A percentile compares a stretch with the other conserved stretches of the same genome.
phyloP scores from a whole-genome alignment of 2,797 vertebrate species.

The Halcyon chelicuti region DNA sequence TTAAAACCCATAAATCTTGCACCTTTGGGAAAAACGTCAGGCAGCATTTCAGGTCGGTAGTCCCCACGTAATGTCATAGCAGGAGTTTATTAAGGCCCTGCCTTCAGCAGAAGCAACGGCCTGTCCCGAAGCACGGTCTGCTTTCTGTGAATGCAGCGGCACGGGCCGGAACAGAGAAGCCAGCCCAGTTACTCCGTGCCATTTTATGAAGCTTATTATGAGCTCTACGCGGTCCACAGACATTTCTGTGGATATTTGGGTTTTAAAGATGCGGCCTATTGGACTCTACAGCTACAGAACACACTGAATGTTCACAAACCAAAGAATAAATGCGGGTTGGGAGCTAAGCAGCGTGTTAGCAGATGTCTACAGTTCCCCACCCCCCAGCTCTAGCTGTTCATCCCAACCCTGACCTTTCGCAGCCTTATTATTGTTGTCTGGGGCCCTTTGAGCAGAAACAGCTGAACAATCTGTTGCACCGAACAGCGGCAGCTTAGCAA shows the following conservation, averaged over 20 bases:
- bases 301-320: not conserved
- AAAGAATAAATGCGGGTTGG: not conserved
- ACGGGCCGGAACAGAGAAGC: not conserved
- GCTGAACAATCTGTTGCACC: conserved; percentile 22
- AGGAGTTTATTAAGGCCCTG: not conserved
- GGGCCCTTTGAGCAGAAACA: not conserved
- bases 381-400: not conserved
- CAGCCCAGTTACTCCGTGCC: not conserved
- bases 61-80: not conserved
- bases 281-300: not conserved
- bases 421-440: not conserved
- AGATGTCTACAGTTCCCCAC: not conserved
- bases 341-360: not conserved
- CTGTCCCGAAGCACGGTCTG: not conserved
- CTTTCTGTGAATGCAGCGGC: fast-evolving
- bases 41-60: not conserved
- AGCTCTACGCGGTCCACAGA: fast-evolving
- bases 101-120: not conserved
- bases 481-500: not conserved
- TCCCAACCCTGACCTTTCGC: not conserved
- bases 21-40: not conserved
- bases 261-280: not conserved
- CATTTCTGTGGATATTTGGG: not conserved
- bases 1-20: not conserved
- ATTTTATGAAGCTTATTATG: not conserved